A percentile compares a stretch with the other conserved stretches of the same genome.
These are phyloP conservation scores for Panzeria rudis DNA, from an alignment of 2,888 invertebrate species.

Conservation along the genomic window DNA sequence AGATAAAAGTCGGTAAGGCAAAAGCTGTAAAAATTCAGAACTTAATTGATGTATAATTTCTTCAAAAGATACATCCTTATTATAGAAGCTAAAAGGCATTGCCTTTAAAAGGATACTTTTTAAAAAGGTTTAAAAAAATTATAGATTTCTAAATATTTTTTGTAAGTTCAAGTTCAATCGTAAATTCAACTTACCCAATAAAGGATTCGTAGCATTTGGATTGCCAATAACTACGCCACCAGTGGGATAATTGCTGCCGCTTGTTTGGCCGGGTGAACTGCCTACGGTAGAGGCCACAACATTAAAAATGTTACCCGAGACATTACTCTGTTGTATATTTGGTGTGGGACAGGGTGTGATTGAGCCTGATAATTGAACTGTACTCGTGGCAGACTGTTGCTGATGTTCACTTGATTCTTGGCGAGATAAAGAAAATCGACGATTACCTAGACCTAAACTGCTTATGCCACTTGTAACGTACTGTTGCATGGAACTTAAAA, in stretches of 20 bases:
- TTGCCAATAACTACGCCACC: conserved; percentile 81
- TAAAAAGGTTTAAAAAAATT: not conserved
- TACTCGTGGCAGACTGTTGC: conserved; percentile 22
- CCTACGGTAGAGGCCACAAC: conserved; percentile 53
- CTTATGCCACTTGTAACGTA: conserved; percentile 94
- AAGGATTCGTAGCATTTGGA: conserved; percentile 81
- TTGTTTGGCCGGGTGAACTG: conserved; percentile 30
- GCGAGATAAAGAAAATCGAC: conserved; percentile 88
- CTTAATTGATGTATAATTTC: too few species aligned
- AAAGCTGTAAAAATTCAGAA: too few species aligned
- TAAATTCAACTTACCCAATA: conserved; percentile 78
- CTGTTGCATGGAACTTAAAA: conserved; percentile 93
- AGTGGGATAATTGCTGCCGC: conserved; percentile 61
- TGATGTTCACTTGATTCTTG: conserved; percentile 86
- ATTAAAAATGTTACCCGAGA: conserved; percentile 59
- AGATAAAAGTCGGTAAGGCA: too few species aligned
- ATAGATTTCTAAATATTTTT: not conserved
- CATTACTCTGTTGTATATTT: conserved; percentile 47
- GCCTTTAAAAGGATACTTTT: not conserved
- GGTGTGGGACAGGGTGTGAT: conserved; percentile 59
- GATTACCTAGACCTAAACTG: conserved; percentile 90
- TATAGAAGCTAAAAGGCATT: too few species aligned
- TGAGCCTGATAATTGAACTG: conserved; percentile 42
- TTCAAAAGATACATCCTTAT: too few species aligned
- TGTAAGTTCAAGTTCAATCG: too few species aligned